A percentile compares a stretch with the other conserved stretches of the same genome.
Conservation (phyloP, 2,113 vertebrate species). For the Gallinago undulata region DNA sequence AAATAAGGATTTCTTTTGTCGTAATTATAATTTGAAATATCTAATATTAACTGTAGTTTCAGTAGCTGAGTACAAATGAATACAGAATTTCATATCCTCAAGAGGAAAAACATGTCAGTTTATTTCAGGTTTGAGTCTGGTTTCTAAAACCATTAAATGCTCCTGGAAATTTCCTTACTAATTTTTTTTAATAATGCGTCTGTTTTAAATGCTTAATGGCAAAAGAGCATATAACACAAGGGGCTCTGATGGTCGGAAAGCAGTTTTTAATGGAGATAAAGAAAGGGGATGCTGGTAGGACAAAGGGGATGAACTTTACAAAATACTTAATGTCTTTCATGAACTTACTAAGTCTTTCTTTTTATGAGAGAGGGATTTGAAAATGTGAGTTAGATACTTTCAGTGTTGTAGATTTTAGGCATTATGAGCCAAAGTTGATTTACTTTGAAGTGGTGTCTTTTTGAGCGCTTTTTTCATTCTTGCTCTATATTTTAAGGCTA, state of each 20-base stretch:
- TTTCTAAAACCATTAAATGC: not conserved
- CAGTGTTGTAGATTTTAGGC: not conserved
- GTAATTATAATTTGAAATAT: not conserved
- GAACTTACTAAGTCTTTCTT: not conserved
- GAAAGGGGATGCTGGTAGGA: not conserved
- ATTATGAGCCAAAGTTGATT: not conserved
- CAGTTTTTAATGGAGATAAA: not conserved
- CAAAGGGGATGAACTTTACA: not conserved
- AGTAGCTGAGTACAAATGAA: not conserved
- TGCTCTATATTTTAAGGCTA: not conserved
- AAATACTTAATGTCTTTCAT: not conserved
- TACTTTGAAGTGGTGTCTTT: not conserved
- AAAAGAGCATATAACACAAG: not conserved
- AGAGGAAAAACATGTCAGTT: not conserved
- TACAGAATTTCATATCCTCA: not conserved
- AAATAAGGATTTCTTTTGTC: not conserved
- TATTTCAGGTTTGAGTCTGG: not conserved
- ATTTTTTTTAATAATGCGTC: not conserved
- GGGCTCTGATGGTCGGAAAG: not conserved
- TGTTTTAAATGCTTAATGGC: not conserved
- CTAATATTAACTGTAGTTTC: not conserved
- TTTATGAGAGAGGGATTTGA: not conserved
- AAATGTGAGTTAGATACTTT: not conserved
- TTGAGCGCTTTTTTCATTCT: not conserved
- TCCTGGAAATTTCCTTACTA: not conserved